Evolutionary conservation across 2,888 invertebrate species (phyloP).

Genomic region (Auanema sp.): DNA sequence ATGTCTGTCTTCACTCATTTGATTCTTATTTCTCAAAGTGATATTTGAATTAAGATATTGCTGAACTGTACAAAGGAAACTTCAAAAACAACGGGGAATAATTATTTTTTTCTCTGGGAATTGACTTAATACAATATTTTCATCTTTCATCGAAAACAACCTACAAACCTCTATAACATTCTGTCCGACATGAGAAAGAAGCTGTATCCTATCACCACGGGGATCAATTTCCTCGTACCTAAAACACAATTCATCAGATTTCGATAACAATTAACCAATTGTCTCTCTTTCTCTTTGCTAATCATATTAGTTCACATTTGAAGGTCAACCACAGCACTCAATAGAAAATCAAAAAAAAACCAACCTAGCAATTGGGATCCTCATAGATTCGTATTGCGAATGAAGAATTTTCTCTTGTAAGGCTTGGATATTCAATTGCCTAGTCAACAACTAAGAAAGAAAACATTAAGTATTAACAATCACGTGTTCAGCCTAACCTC

Average conservation of each 20-base stretch:
- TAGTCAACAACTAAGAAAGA: constrained; percentile 36
- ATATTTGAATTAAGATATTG: too few relatives aligned
- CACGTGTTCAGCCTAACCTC: constrained; percentile 21
- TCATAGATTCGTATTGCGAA: constrained; percentile 31
- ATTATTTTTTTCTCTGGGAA: not conserved
- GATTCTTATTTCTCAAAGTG: not conserved
- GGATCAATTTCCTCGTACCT: constrained; percentile 28
- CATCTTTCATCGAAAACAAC: too few relatives aligned
- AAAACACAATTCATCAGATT: not conserved
- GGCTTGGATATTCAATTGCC: constrained; percentile 40
- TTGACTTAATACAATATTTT: constrained; percentile 1
- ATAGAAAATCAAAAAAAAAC: constrained; percentile 3
- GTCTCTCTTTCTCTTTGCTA: not conserved
- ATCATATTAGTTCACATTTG: not conserved
- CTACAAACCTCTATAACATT: constrained; percentile 14
- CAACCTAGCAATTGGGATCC: constrained; percentile 34
- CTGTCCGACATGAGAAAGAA: constrained; percentile 7
- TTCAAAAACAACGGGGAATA: too few relatives aligned
- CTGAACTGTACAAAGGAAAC: too few relatives aligned
- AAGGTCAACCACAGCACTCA: not conserved
- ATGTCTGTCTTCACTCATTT: not conserved
- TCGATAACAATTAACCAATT: not conserved
- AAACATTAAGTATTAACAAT: not conserved
- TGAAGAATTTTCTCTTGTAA: constrained; percentile 39
- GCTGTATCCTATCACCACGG: constrained; percentile 25